Evolutionary conservation across 2,113 vertebrate genomes (phyloP).

Genomic region (Camelus bactrianus): DNA sequence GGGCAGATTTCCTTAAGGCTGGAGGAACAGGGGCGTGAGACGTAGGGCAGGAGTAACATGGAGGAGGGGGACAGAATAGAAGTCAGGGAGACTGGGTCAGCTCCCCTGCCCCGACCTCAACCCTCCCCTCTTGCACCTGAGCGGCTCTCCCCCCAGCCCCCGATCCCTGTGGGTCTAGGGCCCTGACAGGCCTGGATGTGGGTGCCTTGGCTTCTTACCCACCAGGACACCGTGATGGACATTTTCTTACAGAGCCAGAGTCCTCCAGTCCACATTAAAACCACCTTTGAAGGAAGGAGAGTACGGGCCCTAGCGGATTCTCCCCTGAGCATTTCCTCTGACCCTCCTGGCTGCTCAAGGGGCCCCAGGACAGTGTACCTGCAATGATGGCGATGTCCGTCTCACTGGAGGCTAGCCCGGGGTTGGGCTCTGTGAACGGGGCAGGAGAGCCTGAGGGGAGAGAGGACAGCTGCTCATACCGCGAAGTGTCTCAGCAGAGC

Average conservation of each 20-base stretch:
- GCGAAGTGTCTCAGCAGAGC: background rate
- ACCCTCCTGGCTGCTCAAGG: background rate
- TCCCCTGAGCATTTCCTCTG: background rate
- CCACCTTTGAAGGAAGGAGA: background rate
- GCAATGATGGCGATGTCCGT: conserved; percentile 60
- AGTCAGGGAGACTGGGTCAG: background rate
- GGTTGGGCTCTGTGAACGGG: conserved; percentile 39
- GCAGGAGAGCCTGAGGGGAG: background rate
- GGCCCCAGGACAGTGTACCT: conserved; percentile 27
- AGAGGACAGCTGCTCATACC: background rate
- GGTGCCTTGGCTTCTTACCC: background rate
- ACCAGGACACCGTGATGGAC: background rate
- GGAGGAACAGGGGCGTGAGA: background rate
- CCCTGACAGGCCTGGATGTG: background rate
- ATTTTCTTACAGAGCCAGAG: background rate
- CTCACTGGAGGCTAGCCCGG: rapidly evolving
- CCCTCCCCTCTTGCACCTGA: too few species aligned
- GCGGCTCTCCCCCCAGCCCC: background rate
- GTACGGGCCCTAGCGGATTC: background rate
- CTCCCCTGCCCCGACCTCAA: too few species aligned
- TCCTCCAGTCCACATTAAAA: background rate
- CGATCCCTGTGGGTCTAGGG: background rate
- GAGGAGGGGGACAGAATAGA: background rate
- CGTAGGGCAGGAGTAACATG: background rate
- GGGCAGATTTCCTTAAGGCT: background rate